Percentiles rank a stretch among this genome's conserved stretches.
Evolutionary conservation across 2,113 vertebrate genomes (phyloP).

Genomic region (Hyperopisus bebe): DNA sequence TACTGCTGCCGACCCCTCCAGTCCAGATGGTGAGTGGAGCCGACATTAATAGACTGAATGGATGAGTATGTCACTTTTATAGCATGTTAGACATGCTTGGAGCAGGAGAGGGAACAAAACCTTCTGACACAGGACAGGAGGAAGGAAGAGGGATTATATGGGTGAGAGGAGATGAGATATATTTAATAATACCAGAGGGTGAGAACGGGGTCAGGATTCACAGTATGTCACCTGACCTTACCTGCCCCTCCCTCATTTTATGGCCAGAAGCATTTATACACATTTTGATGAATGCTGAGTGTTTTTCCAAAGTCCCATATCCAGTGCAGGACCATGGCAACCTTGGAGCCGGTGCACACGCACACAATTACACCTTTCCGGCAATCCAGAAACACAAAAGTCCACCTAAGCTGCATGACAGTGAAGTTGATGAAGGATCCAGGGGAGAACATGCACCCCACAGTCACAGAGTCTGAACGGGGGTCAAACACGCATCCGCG

Average conservation of each 20-base stretch:
- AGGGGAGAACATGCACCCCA: background rate
- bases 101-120: background rate
- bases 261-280: background rate
- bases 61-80: background rate
- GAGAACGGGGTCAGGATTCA: background rate
- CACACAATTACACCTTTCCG: background rate
- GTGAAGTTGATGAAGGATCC: background rate
- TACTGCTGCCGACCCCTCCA: constrained; percentile 25
- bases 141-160: background rate
- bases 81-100: background rate
- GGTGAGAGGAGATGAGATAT: background rate
- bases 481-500: background rate
- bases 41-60: background rate
- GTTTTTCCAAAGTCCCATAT: background rate
- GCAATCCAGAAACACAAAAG: background rate
- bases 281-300: background rate
- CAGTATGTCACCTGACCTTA: background rate
- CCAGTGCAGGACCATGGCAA: background rate
- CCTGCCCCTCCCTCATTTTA: background rate
- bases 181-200: background rate
- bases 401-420: background rate
- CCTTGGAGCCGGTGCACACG: background rate
- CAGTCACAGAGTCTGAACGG: background rate
- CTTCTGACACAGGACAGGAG: background rate
- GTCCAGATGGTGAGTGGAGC: constrained; percentile 50